Percentiles rank a stretch among this genome's conserved stretches.
phyloP scores from a whole-genome alignment of 2,888 invertebrate species.

The Choreutis nemorana region DNA sequence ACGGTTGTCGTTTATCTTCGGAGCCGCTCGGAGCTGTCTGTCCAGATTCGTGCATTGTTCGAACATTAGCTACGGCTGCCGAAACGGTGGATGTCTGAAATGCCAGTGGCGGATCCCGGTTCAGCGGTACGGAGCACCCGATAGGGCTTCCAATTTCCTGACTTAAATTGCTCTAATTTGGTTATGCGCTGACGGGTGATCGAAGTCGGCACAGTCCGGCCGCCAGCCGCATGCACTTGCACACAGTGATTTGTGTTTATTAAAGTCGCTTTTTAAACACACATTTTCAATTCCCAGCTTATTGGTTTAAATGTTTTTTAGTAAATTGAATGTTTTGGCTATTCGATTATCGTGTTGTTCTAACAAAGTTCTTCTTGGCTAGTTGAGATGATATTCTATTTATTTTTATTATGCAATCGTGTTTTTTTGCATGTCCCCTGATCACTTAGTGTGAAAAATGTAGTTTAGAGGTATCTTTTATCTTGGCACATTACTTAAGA shows the following conservation, averaged over 20 bases:
- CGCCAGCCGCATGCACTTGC: constrained; percentile 29
- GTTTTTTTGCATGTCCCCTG: too few relatives aligned
- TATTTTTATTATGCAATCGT: too few relatives aligned
- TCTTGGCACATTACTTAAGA: too few relatives aligned
- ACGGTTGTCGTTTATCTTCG: constrained; percentile 64
- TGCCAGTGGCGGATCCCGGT: constrained; percentile 46
- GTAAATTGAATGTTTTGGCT: too few relatives aligned
- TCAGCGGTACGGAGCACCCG: constrained; percentile 41
- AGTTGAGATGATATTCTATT: too few relatives aligned
- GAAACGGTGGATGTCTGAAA: constrained; percentile 59
- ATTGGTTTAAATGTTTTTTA: too few relatives aligned
- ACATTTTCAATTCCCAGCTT: too few relatives aligned
- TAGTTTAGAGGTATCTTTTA: too few relatives aligned
- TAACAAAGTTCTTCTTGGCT: too few relatives aligned
- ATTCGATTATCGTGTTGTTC: neutral
- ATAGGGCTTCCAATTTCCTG: constrained; percentile 65
- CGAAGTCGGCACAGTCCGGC: constrained; percentile 38
- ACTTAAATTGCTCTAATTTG: constrained; percentile 66
- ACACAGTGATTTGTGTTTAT: constrained; percentile 30
- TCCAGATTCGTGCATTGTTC: constrained; percentile 64
- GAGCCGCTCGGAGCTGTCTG: constrained; percentile 52
- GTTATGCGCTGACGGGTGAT: constrained; percentile 59
- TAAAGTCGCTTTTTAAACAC: neutral
- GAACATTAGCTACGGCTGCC: constrained; percentile 51
- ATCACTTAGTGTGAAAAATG: too few relatives aligned